Percentiles rank a stretch among this genome's conserved stretches.
These are phyloP conservation scores for Listronotus oregonensis DNA, from an alignment of 1,140 invertebrate species.

Conservation along the genomic window DNA sequence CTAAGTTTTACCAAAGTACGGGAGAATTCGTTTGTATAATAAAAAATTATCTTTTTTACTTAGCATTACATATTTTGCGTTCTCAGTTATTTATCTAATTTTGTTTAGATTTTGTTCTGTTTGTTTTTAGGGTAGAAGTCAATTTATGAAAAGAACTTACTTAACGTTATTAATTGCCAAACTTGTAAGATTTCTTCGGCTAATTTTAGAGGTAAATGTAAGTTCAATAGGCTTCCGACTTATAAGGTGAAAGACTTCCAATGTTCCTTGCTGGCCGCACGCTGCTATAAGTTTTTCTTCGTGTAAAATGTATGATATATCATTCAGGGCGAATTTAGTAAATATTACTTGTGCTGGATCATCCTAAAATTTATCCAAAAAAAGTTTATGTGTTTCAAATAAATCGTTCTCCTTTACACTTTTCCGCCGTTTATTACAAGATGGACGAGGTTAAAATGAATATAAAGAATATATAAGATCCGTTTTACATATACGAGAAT, in stretches of 20 bases:
- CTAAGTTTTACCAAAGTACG: no score
- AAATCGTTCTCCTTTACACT: no score
- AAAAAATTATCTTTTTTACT: no score
- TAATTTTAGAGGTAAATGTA: constrained; percentile 35
- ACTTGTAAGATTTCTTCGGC: constrained; percentile 31
- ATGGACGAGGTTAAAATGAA: no score
- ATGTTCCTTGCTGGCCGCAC: constrained; percentile 40
- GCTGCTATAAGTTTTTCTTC: constrained; percentile 48
- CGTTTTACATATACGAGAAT: no score
- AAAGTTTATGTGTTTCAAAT: background rate
- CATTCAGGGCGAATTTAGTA: constrained; percentile 38
- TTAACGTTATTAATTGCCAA: constrained; percentile 42
- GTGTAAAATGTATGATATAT: constrained; percentile 46
- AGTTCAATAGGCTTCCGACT: constrained; percentile 42
- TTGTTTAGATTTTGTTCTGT: no score
- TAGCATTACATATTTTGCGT: no score
- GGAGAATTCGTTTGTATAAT: no score
- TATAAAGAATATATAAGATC: no score
- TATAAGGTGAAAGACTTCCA: constrained; percentile 48
- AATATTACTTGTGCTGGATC: constrained; percentile 51
- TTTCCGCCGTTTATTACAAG: no score
- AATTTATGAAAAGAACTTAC: background rate
- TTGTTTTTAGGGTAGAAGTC: no score
- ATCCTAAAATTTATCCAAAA: constrained; percentile 43
- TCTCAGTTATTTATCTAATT: no score